phyloP scores from a whole-genome alignment of 2,113 vertebrate genomes.

The Verasper variegatus region DNA sequence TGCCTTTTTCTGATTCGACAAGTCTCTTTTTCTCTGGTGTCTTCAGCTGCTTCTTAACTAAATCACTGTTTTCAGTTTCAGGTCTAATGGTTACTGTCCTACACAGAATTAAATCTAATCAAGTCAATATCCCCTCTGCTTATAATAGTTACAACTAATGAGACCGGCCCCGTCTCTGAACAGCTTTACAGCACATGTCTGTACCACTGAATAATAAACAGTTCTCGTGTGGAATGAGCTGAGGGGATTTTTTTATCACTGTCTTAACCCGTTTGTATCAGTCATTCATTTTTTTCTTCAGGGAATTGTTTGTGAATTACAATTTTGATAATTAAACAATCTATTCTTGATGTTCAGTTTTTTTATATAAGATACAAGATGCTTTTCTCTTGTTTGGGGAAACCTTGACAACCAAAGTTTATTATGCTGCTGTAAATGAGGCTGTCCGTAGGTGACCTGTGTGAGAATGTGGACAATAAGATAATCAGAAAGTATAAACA shows the following conservation, averaged over 20 bases:
- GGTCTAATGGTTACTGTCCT: neutral
- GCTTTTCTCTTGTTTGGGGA: neutral
- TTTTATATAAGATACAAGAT: neutral
- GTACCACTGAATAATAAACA: neutral
- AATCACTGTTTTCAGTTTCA: neutral
- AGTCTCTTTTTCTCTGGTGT: neutral
- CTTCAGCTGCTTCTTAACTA: neutral
- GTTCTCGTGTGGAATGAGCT: neutral
- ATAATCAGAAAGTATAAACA: neutral
- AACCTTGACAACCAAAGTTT: neutral
- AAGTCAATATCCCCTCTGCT: neutral
- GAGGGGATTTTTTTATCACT: conserved; percentile 3
- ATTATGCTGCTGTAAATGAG: neutral
- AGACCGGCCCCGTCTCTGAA: neutral
- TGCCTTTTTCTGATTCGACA: neutral
- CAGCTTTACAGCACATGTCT: neutral
- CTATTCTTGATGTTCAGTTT: conserved; percentile 16
- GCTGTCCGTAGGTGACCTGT: neutral
- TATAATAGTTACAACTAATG: neutral
- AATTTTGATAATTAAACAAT: conserved; percentile 67
- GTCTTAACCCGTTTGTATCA: conserved; percentile 27
- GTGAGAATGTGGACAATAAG: neutral
- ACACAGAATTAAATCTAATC: neutral
- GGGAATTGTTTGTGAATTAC: conserved; percentile 55
- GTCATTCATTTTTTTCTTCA: conserved; percentile 33